Conservation (phyloP, 2,888 invertebrate species). For the Nycteola revayana region DNA sequence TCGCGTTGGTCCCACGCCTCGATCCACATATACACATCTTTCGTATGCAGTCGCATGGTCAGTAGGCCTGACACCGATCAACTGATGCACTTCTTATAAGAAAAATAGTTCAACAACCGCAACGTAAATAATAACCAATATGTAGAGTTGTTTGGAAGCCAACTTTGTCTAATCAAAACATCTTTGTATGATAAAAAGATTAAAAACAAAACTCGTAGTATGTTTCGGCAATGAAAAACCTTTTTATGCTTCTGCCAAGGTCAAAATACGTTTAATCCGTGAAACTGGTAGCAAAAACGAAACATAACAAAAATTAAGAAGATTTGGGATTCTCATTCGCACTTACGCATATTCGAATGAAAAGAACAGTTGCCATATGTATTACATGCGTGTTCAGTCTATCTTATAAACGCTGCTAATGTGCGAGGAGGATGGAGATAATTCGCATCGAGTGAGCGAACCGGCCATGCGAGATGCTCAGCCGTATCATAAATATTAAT, state of each 20-base stretch:
- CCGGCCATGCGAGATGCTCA: conserved; percentile 82
- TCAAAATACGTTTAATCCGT: conserved; percentile 37
- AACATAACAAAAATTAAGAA: conserved; percentile 61
- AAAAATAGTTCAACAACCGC: conserved; percentile 14
- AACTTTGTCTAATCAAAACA: too few relatives aligned
- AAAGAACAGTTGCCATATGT: conserved; percentile 62
- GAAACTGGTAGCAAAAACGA: conserved; percentile 52
- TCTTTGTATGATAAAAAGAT: conserved; percentile 5
- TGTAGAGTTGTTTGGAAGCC: not conserved
- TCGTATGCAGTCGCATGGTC: conserved; percentile 47
- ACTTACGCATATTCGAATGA: conserved; percentile 70
- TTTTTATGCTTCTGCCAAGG: conserved; percentile 34
- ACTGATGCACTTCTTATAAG: conserved; percentile 23
- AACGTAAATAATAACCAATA: conserved; percentile 1
- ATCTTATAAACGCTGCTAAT: conserved; percentile 32
- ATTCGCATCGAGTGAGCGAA: conserved; percentile 73
- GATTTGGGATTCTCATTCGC: conserved; percentile 78
- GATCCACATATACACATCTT: conserved; percentile 64
- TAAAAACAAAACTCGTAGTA: conserved; percentile 17
- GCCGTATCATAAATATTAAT: conserved; percentile 82
- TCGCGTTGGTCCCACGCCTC: conserved; percentile 67
- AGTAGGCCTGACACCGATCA: conserved; percentile 42
- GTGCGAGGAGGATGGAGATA: conserved; percentile 64
- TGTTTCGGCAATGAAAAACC: conserved; percentile 33
- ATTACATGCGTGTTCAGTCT: conserved; percentile 52